Evolutionary conservation across 1,140 invertebrate species (phyloP), one percentile per base, ranked within the genome.

Genomic region (Drosophila ercepeae): DNA sequence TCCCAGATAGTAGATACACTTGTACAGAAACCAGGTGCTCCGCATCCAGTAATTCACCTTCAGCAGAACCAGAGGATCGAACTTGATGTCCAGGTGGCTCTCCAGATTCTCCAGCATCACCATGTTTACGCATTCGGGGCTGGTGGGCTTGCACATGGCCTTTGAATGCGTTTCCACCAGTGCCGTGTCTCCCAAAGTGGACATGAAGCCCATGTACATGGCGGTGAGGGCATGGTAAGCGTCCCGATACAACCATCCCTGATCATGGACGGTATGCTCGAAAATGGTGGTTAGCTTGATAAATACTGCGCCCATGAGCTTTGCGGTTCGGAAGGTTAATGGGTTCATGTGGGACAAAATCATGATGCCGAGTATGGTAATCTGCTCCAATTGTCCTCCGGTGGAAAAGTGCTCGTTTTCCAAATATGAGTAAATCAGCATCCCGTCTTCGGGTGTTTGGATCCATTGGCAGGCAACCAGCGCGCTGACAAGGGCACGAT

Each of bases 1-100:
- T 9, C 70, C 71, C 7, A 74, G 36, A 1, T 36, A 65, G 23
- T 25, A 67, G 3, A 65, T 4, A 13, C 59, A 65, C 9, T 25
- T 36, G n/a, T 74, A 74, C 7, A 74, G 27, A 29, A 16, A 36
- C 71, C 60, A 74, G 0, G 51, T 42, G 16, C 16, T 18, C 9
- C 41, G 23, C 7, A 65, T 29, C 71, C 70, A 74, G 16, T 45
- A 23, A 23, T 74, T 74, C 0, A 74, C 14, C 2, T 27, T 4
- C 23, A 13, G 1, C 11, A 51, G 9, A 2, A 64, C 29, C 6
- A 53, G 2, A 1, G 39, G 25, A 52, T 74, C 52, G n/a, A 74
- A 41, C 1, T n/a, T 5, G 1, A 54, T 23, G 0, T 0, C 7
- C 1, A 34, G 13, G 0, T 32, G 9, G 2, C 8, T 8, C 2